Conservation (phyloP, 2,797 vertebrate species). For the Poeciliopsis paucimaculata region DNA sequence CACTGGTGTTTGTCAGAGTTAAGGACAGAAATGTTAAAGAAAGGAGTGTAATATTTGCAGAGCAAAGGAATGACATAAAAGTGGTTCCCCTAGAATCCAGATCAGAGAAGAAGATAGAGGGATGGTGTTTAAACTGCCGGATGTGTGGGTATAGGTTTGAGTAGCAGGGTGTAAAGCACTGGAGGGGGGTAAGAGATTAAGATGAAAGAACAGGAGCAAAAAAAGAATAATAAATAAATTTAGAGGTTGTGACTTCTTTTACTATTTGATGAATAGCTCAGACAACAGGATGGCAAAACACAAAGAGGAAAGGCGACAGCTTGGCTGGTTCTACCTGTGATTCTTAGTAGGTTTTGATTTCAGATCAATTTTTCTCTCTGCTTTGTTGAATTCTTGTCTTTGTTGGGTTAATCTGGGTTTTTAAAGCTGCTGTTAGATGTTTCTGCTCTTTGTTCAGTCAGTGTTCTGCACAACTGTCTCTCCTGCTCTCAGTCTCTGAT, state of each 20-base stretch:
- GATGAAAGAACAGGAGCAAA: conserved; percentile 35
- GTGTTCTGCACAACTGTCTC: background rate
- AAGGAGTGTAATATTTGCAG: conserved; percentile 70
- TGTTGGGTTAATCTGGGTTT: background rate
- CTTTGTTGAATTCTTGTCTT: background rate
- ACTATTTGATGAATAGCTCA: conserved; percentile 32
- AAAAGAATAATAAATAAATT: conserved; percentile 63
- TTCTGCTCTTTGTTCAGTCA: background rate
- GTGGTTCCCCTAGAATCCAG: conserved; percentile 69
- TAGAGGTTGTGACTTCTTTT: conserved; percentile 53
- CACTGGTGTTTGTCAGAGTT: conserved; percentile 70
- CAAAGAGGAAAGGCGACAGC: background rate
- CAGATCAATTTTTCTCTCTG: background rate
- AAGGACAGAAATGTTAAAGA: conserved; percentile 39
- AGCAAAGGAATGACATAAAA: conserved; percentile 55
- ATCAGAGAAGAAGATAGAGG: conserved; percentile 61
- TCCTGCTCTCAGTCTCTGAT: background rate
- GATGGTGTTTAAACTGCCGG: conserved; percentile 52
- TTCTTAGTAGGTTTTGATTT: background rate
- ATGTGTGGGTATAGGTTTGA: conserved; percentile 31
- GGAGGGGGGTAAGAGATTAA: conserved; percentile 64
- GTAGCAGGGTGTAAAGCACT: conserved; percentile 11
- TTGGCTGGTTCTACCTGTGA: background rate
- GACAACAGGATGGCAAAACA: conserved; percentile 19
- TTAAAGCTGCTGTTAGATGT: background rate